A percentile compares a stretch with the other conserved stretches of the same genome.
Conservation (phyloP, 2,888 invertebrate genomes). For the Monoplex corrugatus region DNA sequence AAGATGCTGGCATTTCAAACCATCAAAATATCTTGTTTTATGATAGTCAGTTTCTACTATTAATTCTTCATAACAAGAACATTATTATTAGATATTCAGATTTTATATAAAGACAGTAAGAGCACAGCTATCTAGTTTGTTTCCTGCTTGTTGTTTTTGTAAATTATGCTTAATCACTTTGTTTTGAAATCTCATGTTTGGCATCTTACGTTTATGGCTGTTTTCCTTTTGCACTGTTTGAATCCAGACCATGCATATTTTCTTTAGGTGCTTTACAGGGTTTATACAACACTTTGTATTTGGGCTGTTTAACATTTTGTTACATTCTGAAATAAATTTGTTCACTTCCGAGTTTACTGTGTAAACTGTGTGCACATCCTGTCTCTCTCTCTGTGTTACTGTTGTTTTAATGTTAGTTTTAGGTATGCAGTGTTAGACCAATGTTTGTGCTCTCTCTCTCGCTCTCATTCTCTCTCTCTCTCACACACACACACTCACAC, state of each 20-base stretch:
- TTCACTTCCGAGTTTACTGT: too few relatives aligned
- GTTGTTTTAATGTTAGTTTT: too few relatives aligned
- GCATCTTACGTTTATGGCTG: background rate
- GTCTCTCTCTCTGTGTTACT: too few relatives aligned
- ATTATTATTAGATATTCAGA: background rate
- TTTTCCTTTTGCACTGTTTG: background rate
- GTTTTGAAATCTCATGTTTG: background rate
- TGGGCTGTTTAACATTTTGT: background rate
- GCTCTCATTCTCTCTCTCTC: too few relatives aligned
- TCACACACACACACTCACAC: too few relatives aligned
- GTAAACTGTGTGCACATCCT: too few relatives aligned
- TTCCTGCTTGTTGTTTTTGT: background rate
- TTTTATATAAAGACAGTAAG: background rate
- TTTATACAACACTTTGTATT: background rate
- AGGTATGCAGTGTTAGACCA: too few relatives aligned
- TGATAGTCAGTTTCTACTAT: too few relatives aligned
- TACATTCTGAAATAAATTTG: background rate
- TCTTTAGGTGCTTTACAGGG: background rate
- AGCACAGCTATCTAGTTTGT: background rate
- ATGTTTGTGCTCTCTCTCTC: too few relatives aligned
- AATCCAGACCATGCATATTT: background rate
- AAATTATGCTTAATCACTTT: background rate
- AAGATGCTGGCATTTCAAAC: too few relatives aligned
- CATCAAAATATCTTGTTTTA: too few relatives aligned
- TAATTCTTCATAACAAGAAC: too few relatives aligned